Base-by-base conservation (phyloP, 2,888 invertebrate genomes). In the Drosophila macrospina region DNA sequence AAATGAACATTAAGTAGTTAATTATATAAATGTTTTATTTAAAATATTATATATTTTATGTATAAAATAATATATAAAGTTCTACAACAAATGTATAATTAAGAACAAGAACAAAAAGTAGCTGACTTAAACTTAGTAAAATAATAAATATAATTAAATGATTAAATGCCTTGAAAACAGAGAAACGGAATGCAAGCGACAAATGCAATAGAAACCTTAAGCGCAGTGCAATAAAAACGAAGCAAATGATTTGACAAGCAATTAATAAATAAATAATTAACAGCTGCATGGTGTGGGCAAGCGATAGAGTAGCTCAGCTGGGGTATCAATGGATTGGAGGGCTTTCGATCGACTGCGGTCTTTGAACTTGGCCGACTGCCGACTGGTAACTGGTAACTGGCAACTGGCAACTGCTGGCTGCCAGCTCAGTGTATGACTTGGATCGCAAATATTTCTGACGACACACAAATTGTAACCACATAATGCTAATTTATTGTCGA, bases 401-500 rank as follows among this genome's bases (percentile, higher is more conserved):
- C 11, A 11, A 16, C 2, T 28, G n/a, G 20, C 42, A 15, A 11
- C 24, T 24, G 42, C 3, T 8, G 5, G 5, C 24, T 6, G 88
- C 63, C 88, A 80, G 66, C 86, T 82, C 83, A 86, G 66, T 62
- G 42, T n/a, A 62, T 80, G 84, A 79, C 67, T 66, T 50, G 41
- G 26, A 42, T 34, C 47, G 11, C 24, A 66, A 64, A 56, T 52
- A 67, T 66, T 54, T 65, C 48, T 59, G 72, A 59, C 61, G 42
- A 66, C 78, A 66, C 47, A 48, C 24, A 45, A 60, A 55, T 67
- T 69, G 86, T 66, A 80, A 67, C 72, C 86, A 52, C 80, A 86
- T 79, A 88, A 88, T 80, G 80, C 80, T 83, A 88, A 81, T 81
- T 88, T 88, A 86, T 86, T 86, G 64, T 37, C 84, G 64, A 80